Conservation (phyloP, 2,797 vertebrate genomes). For the Sandelia bainsii region DNA sequence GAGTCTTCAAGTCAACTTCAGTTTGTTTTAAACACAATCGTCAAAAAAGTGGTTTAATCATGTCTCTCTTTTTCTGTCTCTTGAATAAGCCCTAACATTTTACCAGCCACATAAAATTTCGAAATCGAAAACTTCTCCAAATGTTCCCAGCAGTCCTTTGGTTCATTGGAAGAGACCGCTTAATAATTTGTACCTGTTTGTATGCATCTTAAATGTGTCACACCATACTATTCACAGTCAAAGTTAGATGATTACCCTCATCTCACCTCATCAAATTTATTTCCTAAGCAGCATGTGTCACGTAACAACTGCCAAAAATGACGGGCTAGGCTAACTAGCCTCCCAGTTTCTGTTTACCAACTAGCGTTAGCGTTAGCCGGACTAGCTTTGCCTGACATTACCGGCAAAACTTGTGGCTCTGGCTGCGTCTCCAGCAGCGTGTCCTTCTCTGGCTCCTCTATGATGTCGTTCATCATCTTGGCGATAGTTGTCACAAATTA, state of each 20-base stretch:
- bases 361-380: conserved; percentile 45
- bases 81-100: neutral
- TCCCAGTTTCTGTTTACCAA: conserved; percentile 25
- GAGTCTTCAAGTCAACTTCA: neutral
- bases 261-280: no score
- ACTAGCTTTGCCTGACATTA: conserved; percentile 57
- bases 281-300: neutral
- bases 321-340: conserved; percentile 38
- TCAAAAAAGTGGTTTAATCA: neutral
- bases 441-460: conserved; percentile 83
- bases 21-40: neutral
- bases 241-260: neutral
- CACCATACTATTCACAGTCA: neutral
- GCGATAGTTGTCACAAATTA: conserved; percentile 65
- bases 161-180: neutral
- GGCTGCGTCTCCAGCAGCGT: conserved; percentile 67
- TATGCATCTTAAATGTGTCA: neutral
- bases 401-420: conserved; percentile 64
- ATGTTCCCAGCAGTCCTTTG: conserved; percentile 5
- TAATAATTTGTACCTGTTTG: neutral
- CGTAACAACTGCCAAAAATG: conserved; percentile 18
- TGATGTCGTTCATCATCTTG: conserved; percentile 84
- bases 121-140: neutral
- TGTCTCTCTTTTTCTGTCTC: neutral
- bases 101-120: neutral